phyloP scores from a whole-genome alignment of 2,797 vertebrate species.

The Oryzias sinensis region DNA sequence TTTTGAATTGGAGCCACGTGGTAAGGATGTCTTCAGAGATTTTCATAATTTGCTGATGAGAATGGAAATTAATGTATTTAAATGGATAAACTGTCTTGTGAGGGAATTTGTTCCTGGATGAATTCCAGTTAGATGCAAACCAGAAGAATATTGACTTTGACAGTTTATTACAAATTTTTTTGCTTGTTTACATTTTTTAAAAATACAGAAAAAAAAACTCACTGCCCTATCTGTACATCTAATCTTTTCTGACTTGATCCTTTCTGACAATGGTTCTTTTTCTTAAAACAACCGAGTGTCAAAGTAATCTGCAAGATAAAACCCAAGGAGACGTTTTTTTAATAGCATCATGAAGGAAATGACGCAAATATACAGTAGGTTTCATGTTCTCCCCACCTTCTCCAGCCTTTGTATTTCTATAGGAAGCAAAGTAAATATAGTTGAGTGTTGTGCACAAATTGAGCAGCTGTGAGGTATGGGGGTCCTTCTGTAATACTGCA shows the following conservation, averaged over 20 bases:
- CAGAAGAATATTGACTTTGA: slow-evolving; percentile 25
- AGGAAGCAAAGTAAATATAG: slow-evolving; percentile 28
- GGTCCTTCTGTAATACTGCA: neutral
- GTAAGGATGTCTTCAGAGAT: slow-evolving; percentile 43
- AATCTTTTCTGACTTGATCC: slow-evolving; percentile 48
- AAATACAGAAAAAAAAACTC: slow-evolving; percentile 13
- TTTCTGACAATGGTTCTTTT: slow-evolving; percentile 20
- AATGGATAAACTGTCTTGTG: slow-evolving; percentile 52
- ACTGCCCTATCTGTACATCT: slow-evolving; percentile 21
- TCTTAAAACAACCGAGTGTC: slow-evolving; percentile 39
- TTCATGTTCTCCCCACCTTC: slow-evolving; percentile 11
- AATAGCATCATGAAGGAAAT: slow-evolving; percentile 42
- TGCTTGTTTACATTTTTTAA: slow-evolving; percentile 8
- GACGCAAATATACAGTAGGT: slow-evolving; percentile 20
- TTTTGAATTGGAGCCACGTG: slow-evolving; percentile 36
- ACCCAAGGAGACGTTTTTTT: slow-evolving; percentile 40
- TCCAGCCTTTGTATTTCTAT: slow-evolving; percentile 19
- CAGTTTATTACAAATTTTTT: slow-evolving; percentile 18
- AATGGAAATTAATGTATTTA: slow-evolving; percentile 48
- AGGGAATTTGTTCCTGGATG: slow-evolving; percentile 37
- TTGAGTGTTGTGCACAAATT: slow-evolving; percentile 18
- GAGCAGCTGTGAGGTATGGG: neutral
- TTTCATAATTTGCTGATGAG: slow-evolving; percentile 59
- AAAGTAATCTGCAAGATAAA: slow-evolving; percentile 48
- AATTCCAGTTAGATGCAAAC: slow-evolving; percentile 36